Conservation (phyloP, 2,797 vertebrate genomes). For the Alauda arvensis region DNA sequence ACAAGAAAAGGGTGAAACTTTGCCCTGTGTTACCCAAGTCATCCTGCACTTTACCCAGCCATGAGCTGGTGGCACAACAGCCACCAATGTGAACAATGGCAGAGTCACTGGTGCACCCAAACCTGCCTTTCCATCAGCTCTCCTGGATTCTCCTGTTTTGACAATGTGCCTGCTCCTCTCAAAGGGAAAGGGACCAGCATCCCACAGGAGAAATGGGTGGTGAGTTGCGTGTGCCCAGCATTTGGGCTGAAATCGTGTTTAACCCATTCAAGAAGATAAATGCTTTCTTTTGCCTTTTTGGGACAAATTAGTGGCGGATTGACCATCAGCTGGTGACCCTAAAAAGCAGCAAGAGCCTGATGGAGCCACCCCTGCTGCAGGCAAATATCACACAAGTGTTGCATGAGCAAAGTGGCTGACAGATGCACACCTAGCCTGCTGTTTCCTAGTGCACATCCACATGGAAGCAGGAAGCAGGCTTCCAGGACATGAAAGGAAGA, state of each 20-base stretch:
- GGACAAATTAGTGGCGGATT: background rate
- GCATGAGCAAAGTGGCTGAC: background rate
- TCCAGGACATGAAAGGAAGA: conserved; percentile 16
- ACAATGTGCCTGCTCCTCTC: background rate
- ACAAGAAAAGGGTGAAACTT: background rate
- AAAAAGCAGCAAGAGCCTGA: background rate
- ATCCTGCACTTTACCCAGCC: background rate
- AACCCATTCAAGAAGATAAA: background rate
- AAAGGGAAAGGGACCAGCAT: background rate
- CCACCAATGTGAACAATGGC: background rate
- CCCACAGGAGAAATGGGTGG: background rate
- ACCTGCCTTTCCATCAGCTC: background rate
- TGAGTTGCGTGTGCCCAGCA: background rate
- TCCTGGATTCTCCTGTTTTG: background rate
- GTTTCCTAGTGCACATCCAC: background rate
- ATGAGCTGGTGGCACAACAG: fast-evolving
- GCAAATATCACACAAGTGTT: background rate
- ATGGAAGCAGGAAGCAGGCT: background rate
- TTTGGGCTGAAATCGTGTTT: background rate
- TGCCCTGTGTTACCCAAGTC: background rate
- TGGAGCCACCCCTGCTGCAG: background rate
- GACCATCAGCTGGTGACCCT: background rate
- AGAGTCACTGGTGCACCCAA: too few relatives aligned
- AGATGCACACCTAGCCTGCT: background rate
- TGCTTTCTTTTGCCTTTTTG: background rate